Evolutionary conservation across 2,113 vertebrate species (phyloP).

Genomic region (Mesocricetus auratus): DNA sequence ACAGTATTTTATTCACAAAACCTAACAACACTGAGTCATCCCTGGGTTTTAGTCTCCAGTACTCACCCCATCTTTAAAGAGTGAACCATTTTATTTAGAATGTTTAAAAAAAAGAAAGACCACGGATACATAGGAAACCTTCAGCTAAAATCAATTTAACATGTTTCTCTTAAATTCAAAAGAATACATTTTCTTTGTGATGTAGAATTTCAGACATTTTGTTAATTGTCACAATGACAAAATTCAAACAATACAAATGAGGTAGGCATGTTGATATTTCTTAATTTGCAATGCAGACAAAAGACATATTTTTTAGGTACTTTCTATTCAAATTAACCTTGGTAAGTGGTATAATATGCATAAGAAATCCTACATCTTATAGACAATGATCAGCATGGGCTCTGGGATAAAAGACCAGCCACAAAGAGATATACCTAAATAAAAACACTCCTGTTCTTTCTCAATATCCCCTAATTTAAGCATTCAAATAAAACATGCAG

Average conservation of each 20-base stretch:
- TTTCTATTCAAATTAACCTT: constrained; percentile 49
- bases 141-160: constrained; percentile 44
- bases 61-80: constrained; percentile 65
- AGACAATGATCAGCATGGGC: constrained; percentile 38
- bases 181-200: constrained; percentile 32
- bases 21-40: constrained; percentile 77
- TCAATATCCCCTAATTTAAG: constrained; percentile 62
- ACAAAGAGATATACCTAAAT: constrained; percentile 48
- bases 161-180: constrained; percentile 53
- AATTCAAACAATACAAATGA: constrained; percentile 8
- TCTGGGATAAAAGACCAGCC: constrained; percentile 43
- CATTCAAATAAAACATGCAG: constrained; percentile 74
- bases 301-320: constrained; percentile 50
- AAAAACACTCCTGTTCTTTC: constrained; percentile 60
- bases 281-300: constrained; percentile 48
- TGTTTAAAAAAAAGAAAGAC: constrained; percentile 1
- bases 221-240: neutral
- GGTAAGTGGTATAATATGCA: constrained; percentile 30
- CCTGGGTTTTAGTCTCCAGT: constrained; percentile 52
- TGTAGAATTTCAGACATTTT: constrained; percentile 3
- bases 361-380: constrained; percentile 18
- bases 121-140: neutral
- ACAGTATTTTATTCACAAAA: constrained; percentile 67
- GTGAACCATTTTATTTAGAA: constrained; percentile 52
- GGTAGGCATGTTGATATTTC: constrained; percentile 44